Evolutionary conservation across 2,797 vertebrate species (phyloP).

Genomic region (Tiaroga cobitis): DNA sequence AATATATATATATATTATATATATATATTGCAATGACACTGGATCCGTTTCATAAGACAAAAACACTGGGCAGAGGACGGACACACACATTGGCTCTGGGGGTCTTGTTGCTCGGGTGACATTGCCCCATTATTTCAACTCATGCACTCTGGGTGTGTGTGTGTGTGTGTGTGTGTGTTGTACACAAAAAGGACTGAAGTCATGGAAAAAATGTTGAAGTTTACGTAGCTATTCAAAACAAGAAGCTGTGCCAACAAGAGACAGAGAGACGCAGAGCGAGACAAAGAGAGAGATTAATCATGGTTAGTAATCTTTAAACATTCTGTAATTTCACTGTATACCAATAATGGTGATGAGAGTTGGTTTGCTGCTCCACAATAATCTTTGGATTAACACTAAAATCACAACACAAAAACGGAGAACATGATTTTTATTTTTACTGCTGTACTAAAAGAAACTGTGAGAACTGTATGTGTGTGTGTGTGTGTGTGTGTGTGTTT

Average conservation of each 20-base stretch:
- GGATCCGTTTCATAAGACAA: slow-evolving; percentile 15
- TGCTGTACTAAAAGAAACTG: not conserved
- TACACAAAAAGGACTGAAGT: slow-evolving; percentile 73
- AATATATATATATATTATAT: not conserved
- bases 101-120: slow-evolving; percentile 57
- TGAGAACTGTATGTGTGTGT: slow-evolving; percentile 31
- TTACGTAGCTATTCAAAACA: slow-evolving; percentile 82
- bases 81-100: slow-evolving; percentile 12
- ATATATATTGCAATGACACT: slow-evolving; percentile 22
- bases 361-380: not conserved
- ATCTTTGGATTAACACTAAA: not conserved
- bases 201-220: slow-evolving; percentile 84
- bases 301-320: slow-evolving; percentile 20
- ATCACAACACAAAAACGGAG: not conserved
- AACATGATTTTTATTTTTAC: not conserved
- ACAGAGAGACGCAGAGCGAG: slow-evolving; percentile 49
- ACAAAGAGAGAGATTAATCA: slow-evolving; percentile 11
- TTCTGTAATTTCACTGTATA: not conserved
- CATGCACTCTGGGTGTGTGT: slow-evolving; percentile 44
- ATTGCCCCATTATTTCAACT: slow-evolving; percentile 52
- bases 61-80: slow-evolving; percentile 20
- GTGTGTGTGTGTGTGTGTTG: slow-evolving; percentile 10
- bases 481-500: slow-evolving; percentile 32
- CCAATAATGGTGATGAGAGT: not conserved
- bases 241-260: slow-evolving; percentile 55